Evolutionary conservation across 2,888 invertebrate genomes (phyloP).

Genomic region (Diogma glabrata): DNA sequence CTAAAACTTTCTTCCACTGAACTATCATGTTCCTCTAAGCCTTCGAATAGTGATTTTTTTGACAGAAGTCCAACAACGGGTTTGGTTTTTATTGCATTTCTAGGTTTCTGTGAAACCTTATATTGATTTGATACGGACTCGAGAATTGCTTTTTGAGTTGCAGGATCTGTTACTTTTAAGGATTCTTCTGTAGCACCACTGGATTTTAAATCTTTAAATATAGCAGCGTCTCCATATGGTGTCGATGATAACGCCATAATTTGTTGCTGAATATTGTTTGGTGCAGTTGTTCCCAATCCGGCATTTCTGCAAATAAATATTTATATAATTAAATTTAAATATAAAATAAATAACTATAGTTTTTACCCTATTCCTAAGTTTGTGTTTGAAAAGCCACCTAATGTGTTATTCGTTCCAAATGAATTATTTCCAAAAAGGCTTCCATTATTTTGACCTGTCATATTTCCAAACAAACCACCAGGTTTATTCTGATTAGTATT

Average conservation of each 20-base stretch:
- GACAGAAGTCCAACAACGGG: conserved; percentile 25
- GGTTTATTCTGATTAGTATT: conserved; percentile 38
- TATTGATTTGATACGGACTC: conserved; percentile 39
- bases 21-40: conserved; percentile 68
- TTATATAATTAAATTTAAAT: not conserved
- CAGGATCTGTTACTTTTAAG: conserved; percentile 58
- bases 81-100: conserved; percentile 42
- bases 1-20: conserved; percentile 46
- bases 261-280: conserved; percentile 49
- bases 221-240: conserved; percentile 79
- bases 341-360: not conserved
- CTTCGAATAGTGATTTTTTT: conserved; percentile 73
- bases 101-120: conserved; percentile 45
- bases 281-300: not conserved
- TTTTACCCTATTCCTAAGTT: not conserved
- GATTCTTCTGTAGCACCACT: conserved; percentile 48
- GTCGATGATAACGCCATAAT: conserved; percentile 62
- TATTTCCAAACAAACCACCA: conserved; percentile 43
- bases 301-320: conserved; percentile 3
- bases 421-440: conserved; percentile 36
- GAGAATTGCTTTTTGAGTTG: conserved; percentile 54
- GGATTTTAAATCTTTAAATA: conserved; percentile 60
- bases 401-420: conserved; percentile 25
- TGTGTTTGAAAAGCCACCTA: conserved; percentile 19
- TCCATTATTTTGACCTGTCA: conserved; percentile 30